Evolutionary conservation across 2,113 vertebrate genomes (phyloP).

Genomic region (Seriola rivoliana): DNA sequence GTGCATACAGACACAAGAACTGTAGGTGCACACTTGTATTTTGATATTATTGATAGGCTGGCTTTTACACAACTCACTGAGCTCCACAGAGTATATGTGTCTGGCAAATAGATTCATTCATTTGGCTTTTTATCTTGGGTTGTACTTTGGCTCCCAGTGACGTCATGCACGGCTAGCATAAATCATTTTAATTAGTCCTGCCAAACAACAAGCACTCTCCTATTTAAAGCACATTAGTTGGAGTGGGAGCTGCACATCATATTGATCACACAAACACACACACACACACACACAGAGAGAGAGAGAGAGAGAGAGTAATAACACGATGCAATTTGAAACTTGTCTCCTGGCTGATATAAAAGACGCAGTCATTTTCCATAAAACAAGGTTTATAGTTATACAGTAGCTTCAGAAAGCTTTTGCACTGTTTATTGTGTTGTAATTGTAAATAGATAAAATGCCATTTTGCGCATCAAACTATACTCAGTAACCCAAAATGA

Average conservation of each 20-base stretch:
- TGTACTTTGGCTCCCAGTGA: slow-evolving; percentile 47
- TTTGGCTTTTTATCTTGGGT: slow-evolving; percentile 46
- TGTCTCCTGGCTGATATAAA: slow-evolving; percentile 4
- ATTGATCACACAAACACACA: slow-evolving; percentile 25
- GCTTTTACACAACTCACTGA: neutral
- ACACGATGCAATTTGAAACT: slow-evolving; percentile 9
- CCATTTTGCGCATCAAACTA: too few species aligned
- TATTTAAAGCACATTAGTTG: slow-evolving; percentile 53
- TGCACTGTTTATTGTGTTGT: too few species aligned
- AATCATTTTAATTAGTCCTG: slow-evolving; percentile 76
- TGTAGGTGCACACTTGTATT: neutral
- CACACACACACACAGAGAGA: neutral
- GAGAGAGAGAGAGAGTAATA: too few species aligned
- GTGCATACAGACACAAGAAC: neutral
- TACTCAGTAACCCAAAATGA: too few species aligned
- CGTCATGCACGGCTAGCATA: slow-evolving; percentile 60
- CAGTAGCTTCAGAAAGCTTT: too few species aligned
- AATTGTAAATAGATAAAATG: too few species aligned
- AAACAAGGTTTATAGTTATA: neutral
- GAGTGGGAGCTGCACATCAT: slow-evolving; percentile 30
- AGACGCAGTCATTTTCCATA: slow-evolving; percentile 2
- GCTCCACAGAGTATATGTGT: slow-evolving; percentile 23
- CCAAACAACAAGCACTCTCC: slow-evolving; percentile 54
- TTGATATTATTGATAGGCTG: neutral
- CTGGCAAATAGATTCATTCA: slow-evolving; percentile 62